Evolutionary conservation across 2,113 vertebrate species (phyloP), one percentile per base, ranked within the genome.

Genomic region (Psettodes erumei): DNA sequence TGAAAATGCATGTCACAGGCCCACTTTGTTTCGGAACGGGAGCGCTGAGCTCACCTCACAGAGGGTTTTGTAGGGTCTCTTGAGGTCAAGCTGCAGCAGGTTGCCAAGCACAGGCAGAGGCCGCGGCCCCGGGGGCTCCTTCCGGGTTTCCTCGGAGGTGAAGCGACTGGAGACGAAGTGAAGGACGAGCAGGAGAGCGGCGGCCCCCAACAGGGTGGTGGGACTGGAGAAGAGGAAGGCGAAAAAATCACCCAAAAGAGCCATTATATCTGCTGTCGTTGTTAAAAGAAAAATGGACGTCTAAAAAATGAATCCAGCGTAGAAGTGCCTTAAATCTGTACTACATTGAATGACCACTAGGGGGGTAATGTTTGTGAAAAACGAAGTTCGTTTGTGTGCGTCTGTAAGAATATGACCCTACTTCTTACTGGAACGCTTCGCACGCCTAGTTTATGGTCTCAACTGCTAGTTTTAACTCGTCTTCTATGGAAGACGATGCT

Each of bases 51-150:
- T 75, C 48, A 93, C 91, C 85, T 91, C 54, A 51, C 21, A 73
- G 5, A 94, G 79, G 1, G 53, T 79, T 21, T 35, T 67, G 61
- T 90, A 56, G 4, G 84, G 83, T 68, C 85, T 90, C 5, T 63
- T 58, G 64, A 92, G 91, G 62, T 93, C 91, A 21, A 94, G 81
- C 51, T 89, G 88, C 53, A 93, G 64, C 21, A 94, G 71, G 81
- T 93, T 93, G 6, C 92, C 91, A 71, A 93, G 65, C 25, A 94
- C 64, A 0, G 92, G 93, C 30, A 92, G 64, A 8, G 88, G 77
- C 61, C 79, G 88, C 2, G 91, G 92, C 32, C 92, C 93, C 1
- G 92, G 91, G 43, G 93, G 93, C 25, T 85, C 87, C 33, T 59
- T 88, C 5, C 48, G 0, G 0, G 0, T 27, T 43, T 75, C 72